Evolutionary conservation across 2,888 invertebrate species (phyloP), one percentile per base, ranked within the genome.

Genomic region (Hirtodrosophila cameraria): DNA sequence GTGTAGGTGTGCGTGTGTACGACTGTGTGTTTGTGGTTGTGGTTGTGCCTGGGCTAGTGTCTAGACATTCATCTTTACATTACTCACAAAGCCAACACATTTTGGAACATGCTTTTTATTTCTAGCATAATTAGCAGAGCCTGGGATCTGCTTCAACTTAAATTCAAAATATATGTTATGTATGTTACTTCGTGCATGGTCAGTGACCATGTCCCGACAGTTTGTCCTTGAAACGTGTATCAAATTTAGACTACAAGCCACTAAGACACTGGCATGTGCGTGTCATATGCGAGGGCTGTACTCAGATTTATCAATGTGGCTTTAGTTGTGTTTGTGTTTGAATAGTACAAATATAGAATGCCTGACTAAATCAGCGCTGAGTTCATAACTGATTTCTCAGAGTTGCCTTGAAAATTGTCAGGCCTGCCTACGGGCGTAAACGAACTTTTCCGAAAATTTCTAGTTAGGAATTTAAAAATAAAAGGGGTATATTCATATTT

Each of bases 151-250:
- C 59, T 20, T 35, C 9, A 36, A 63, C 28, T 38, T 27, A 58
- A 71, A 57, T 31, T 39, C 35, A 31, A 49, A 59, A 27, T 27
- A 25, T 15, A 46, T n/a, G n/a, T n/a, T n/a, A n/a, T n/a, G n/a
- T n/a, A n/a, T n/a, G n/a, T n/a, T n/a, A 39, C 30, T 28, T 8
- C 43, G 38, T 45, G 38, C 27, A 38, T 53, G 49, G 38, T 13
- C 35, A 53, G 45, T 16, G 12, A 3, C 11, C 23, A 9, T 18
- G 57, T 12, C 33, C 25, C 16, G 13, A 23, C 16, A 15, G 7
- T 41, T 33, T 48, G 72, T 69, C 77, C 84, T 81, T 84, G 84
- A 61, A 76, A 62, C 74, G 77, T 73, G 73, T 76, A 62, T 77
- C 77, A 73, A 80, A 83, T 83, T 63, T 63, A 18, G 35, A 76